phyloP scores from a whole-genome alignment of 2,888 invertebrate genomes.

The Caenorhabditis sp. region DNA sequence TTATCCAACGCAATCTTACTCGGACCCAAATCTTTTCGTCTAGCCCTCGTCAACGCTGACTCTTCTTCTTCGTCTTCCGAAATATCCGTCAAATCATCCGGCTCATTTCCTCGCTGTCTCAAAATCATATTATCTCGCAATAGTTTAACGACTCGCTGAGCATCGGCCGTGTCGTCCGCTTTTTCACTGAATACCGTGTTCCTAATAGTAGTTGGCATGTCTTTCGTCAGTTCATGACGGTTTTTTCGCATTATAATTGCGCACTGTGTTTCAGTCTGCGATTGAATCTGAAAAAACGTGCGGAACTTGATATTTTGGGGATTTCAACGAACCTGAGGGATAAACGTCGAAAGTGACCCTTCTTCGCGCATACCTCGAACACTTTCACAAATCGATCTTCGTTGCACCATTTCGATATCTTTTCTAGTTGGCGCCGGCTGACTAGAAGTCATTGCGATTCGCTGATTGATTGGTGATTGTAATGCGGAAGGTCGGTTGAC shows the following conservation, averaged over 20 bases:
- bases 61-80: conserved; percentile 35
- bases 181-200: conserved; percentile 16
- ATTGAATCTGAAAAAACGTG: too few relatives aligned
- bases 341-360: background rate
- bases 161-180: conserved; percentile 15
- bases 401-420: conserved; percentile 1
- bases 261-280: conserved; percentile 11
- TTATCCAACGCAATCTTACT: background rate
- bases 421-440: background rate
- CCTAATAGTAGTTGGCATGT: conserved; percentile 1
- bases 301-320: too few relatives aligned
- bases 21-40: background rate
- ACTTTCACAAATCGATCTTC: background rate
- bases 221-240: background rate
- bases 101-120: conserved; percentile 5
- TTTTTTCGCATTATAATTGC: conserved; percentile 12
- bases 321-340: too few relatives aligned
- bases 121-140: background rate
- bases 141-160: background rate
- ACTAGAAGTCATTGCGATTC: background rate
- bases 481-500: too few relatives aligned
- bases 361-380: background rate
- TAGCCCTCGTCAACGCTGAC: background rate
- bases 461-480: background rate
- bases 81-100: conserved; percentile 28